A percentile compares a stretch with the other conserved stretches of the same genome.
Conservation (phyloP, 1,140 invertebrate genomes). For the Aphaenogaster ashmeadi region DNA sequence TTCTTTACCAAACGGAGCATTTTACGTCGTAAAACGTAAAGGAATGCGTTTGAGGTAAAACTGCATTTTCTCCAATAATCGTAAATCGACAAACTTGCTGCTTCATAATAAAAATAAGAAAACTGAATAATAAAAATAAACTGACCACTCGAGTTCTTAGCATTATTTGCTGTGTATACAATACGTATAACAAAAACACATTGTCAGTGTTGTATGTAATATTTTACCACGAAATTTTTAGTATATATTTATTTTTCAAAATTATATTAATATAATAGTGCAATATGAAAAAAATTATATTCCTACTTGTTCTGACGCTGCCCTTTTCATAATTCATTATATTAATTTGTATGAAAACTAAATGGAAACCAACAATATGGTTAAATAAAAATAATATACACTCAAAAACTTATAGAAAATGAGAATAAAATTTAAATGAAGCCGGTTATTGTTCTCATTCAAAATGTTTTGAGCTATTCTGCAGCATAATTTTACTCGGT, state of each 20-base stretch:
- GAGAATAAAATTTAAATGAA: slow-evolving; percentile 41
- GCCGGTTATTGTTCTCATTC: slow-evolving; percentile 54
- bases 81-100: background rate
- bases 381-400: slow-evolving; percentile 8
- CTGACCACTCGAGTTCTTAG: background rate
- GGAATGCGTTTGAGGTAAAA: background rate
- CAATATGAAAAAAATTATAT: slow-evolving; percentile 13
- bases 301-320: background rate
- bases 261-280: slow-evolving; percentile 6
- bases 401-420: slow-evolving; percentile 50
- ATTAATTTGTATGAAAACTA: slow-evolving; percentile 29
- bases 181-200: background rate
- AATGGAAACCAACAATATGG: slow-evolving; percentile 17
- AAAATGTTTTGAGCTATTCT: slow-evolving; percentile 56
- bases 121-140: slow-evolving; percentile 17
- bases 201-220: background rate
- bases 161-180: background rate
- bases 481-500: slow-evolving; percentile 42
- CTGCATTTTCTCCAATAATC: slow-evolving; percentile 1
- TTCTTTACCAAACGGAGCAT: background rate
- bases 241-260: background rate
- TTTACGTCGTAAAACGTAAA: background rate
- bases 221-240: background rate
- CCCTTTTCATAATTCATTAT: background rate
- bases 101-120: background rate